Conservation (phyloP, 1,140 invertebrate species). For the Reticulitermes speratus region DNA sequence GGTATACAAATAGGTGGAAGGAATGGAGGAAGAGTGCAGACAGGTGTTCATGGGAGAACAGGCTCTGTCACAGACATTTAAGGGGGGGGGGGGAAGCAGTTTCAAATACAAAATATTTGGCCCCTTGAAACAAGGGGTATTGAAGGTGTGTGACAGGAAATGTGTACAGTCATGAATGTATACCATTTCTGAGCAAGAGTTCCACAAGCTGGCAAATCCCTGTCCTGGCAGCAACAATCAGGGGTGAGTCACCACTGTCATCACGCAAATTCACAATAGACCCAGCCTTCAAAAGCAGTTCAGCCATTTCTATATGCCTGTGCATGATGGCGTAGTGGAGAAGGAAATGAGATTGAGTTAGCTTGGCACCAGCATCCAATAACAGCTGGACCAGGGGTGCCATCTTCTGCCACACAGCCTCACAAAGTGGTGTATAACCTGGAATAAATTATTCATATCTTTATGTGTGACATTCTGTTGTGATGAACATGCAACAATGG, state of each 20-base stretch:
- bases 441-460: conserved; percentile 33
- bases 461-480: neutral
- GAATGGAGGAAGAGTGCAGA: too few species aligned
- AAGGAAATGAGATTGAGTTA: conserved; percentile 56
- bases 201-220: conserved; percentile 53
- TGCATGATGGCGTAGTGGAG: conserved; percentile 56
- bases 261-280: conserved; percentile 55
- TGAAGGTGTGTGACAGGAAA: too few species aligned
- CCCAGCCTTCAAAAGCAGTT: conserved; percentile 51
- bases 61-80: too few species aligned
- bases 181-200: conserved; percentile 53
- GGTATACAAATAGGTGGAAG: too few species aligned
- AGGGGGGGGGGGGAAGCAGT: too few species aligned
- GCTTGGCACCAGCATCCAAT: conserved; percentile 55
- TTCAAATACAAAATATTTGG: too few species aligned
- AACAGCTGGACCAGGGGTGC: conserved; percentile 47
- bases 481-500: too few species aligned
- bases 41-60: too few species aligned
- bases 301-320: conserved; percentile 51
- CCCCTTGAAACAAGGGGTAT: too few species aligned
- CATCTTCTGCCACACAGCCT: conserved; percentile 54
- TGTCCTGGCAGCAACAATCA: conserved; percentile 60
- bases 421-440: conserved; percentile 55
- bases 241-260: conserved; percentile 57
- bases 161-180: too few species aligned